Base-by-base conservation (phyloP, 2,113 vertebrate species). In the Pardalotus punctatus region DNA sequence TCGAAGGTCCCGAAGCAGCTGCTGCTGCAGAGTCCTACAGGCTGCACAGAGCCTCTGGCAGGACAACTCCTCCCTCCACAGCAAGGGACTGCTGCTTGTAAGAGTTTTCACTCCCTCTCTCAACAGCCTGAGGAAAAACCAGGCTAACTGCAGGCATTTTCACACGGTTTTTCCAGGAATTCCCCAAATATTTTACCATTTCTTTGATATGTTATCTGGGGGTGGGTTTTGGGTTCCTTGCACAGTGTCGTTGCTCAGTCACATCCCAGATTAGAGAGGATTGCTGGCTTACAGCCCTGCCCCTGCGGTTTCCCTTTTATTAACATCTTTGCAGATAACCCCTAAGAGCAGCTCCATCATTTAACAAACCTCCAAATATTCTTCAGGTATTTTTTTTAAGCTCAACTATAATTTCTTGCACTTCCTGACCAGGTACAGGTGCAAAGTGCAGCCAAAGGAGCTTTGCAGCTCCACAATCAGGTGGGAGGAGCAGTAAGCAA, bases 21-120 rank as follows among this genome's bases (percentile, higher is more conserved):
- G 86, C 48, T 73, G 48, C 25, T 50, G 45, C 78, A 51, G 42
- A 38, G 48, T 22, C 48, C 42, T 31, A 3, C 9, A 64, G 15
- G 5, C 64, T 48, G 42, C 1, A 2, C 12, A 48, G 45, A 66
- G 9, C 40, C 53, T 42, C 53, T 8, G 3, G 11, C 29, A 76
- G 24, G 17, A 33, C 29, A 82, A 17, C 24, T 58, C 23, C 47
- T 31, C 29, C 67, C 47, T 72, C 61, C 3, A 2, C 47, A 74
- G 20, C 60, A 74, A 57, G 43, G 1, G 0, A 14, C 28, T 19
- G 15, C 48, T 82, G 15, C 28, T 82, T 4, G 3, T 0, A 47
- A 60, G 20, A 11, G 16, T 35, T 50, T 86, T 29, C 29, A 65
- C 28, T 88, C 74, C 14, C 40, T 72, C 48, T 48, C 53, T 45